These are phyloP conservation scores for Euplagia quadripunctaria DNA, from an alignment of 2,888 invertebrate species.

Conservation along the genomic window DNA sequence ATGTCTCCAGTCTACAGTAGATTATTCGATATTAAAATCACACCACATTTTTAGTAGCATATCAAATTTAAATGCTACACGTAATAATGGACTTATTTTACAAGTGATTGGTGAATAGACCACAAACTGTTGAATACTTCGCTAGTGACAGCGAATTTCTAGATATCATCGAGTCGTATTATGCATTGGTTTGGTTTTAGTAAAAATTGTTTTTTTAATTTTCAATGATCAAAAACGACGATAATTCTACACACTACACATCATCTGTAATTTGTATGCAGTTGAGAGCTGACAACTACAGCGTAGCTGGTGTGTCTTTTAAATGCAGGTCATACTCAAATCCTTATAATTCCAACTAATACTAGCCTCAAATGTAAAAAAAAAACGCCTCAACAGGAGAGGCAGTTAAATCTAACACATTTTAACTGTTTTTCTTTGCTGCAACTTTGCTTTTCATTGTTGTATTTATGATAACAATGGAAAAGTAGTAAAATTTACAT, in stretches of 20 bases:
- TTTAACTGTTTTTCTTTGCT: background rate
- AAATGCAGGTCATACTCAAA: too few species aligned
- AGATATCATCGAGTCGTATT: slow-evolving; percentile 28
- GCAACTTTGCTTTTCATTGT: background rate
- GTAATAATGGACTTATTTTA: background rate
- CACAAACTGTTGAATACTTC: slow-evolving; percentile 26
- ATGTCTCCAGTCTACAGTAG: background rate
- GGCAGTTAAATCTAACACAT: background rate
- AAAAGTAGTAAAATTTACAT: background rate
- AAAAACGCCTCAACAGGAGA: background rate
- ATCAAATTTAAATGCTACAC: background rate
- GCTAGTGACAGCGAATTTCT: slow-evolving; percentile 22
- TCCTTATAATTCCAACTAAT: too few species aligned
- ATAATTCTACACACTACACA: background rate
- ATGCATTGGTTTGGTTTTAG: background rate
- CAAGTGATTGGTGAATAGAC: background rate
- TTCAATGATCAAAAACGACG: background rate
- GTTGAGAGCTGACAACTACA: background rate
- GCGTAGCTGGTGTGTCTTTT: too few species aligned
- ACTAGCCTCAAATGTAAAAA: background rate
- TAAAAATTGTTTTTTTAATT: background rate
- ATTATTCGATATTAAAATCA: background rate
- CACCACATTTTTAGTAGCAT: background rate
- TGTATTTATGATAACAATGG: background rate
- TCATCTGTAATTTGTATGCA: background rate